Conservation (phyloP, 2,113 vertebrate species). For the Pseudopodoces humilis region DNA sequence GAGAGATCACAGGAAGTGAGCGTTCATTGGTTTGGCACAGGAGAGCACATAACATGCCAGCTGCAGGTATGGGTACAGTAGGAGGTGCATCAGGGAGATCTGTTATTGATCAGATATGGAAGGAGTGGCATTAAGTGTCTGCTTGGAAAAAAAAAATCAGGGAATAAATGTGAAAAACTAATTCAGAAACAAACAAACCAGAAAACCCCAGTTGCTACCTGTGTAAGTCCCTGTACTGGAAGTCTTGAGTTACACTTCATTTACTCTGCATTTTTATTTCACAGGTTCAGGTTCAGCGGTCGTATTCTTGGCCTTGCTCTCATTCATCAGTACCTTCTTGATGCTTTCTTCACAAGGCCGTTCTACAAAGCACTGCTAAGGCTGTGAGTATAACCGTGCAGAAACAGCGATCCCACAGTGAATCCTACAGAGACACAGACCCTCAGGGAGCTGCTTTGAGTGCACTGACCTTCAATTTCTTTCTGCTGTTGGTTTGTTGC, state of each 20-base stretch:
- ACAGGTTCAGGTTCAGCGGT: constrained; percentile 97
- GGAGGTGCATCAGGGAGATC: background rate
- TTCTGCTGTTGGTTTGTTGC: background rate
- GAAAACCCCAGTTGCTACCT: background rate
- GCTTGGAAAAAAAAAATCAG: background rate
- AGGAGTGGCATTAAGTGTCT: background rate
- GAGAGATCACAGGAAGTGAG: background rate
- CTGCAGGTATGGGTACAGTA: background rate
- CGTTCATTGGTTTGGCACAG: background rate
- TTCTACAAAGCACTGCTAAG: constrained; percentile 97
- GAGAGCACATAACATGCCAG: background rate
- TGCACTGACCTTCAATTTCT: background rate
- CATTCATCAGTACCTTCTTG: constrained; percentile 97
- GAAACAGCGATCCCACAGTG: background rate
- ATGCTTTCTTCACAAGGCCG: constrained; percentile 96
- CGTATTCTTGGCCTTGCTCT: constrained; percentile 95
- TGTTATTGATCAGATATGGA: background rate
- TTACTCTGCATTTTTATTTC: constrained; percentile 30
- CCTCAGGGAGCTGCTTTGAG: rapidly evolving
- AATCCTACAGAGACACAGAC: background rate
- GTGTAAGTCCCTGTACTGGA: background rate
- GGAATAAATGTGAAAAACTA: background rate
- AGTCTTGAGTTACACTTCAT: background rate
- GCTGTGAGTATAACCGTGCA: constrained; percentile 78
- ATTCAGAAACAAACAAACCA: background rate